Evolutionary conservation across 2,113 vertebrate species (phyloP), one percentile per base, ranked within the genome.

Genomic region (Grammomys dolichurus): DNA sequence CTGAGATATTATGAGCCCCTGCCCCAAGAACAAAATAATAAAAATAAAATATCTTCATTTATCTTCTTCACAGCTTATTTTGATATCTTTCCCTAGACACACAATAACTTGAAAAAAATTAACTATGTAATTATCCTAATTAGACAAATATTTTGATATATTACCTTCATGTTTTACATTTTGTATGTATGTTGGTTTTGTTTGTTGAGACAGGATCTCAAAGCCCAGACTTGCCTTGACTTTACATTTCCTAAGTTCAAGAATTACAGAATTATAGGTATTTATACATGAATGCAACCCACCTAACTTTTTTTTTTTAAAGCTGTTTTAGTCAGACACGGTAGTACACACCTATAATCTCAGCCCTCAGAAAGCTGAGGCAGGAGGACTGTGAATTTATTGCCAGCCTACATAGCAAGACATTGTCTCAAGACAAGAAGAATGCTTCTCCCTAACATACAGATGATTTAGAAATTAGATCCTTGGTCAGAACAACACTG

Each of bases 81-180:
- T 77, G 75, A 33, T 87, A 63, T 60, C 58, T 90, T 33, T 90
- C 24, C 22, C 28, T 58, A 51, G 76, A 46, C 10, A n/a, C 76
- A 70, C 7, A 7, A 56, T 54, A 40, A 89, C 48, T 69, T 95
- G 77, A 60, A 94, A 88, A 75, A 75, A 91, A 43, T 20, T 33
- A 69, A 58, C 5, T 36, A 43, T 33, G 65, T 36, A 28, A 85
- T 40, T 70, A 73, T 22, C 7, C 63, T 58, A 72, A 24, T 36
- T 69, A 85, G 87, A 94, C 31, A 87, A 94, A 77, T 70, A 58
- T 70, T 81, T 87, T 95, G 33, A 69, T 60, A 67, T 20, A 43
- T n/a, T 90, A 43, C 20, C 22, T 51, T 67, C 33, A 48, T 87
- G 8, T 54, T 51, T 82, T 26, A 22, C 56, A 7, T 63, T 58